Base-by-base conservation (phyloP, 2,888 invertebrate genomes). In the Odontocolon sp. region DNA sequence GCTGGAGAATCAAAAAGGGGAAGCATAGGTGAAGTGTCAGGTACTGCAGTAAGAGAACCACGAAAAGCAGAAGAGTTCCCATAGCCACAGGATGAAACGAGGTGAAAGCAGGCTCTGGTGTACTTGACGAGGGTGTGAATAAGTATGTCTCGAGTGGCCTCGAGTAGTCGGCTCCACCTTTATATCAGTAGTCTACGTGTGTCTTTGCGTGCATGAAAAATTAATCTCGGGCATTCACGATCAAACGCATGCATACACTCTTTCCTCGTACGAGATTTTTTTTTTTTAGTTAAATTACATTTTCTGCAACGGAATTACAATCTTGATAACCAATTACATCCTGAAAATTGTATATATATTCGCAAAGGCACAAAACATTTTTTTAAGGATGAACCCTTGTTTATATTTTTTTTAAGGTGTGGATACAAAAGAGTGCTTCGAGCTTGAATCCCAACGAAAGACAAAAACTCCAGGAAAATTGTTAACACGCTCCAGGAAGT, bases 41-140 rank as follows among this genome's bases (percentile, higher is more conserved):
- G 14, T 47, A 16, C 45, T 23, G 23, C 9, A 16, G 33, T 14
- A 16, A 28, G 23, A 18, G 45, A 56, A 33, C 23, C 40, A 50
- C 40, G 36, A 69, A 67, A 61, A 72, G 66, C 38, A 67, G 28
- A 64, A 63, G 52, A 18, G 57, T 70, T 59, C 31, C 38, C 26
- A 64, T 23, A 59, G 28, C 18, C 16, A 70, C 40, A 54, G 56
- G 40, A 68, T 11, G 52, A 26, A 68, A 16, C n/a, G 33, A 64
- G 28, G 64, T 6, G 40, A 38, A 52, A 16, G 75, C 67, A 76
- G 76, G 74, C 72, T 59, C 45, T 36, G 82, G 81, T 83, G 77
- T 80, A 80, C 85, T 86, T 85, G 86, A 85, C 81, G 81, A 85
- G 85, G 86, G 88, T 85, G 87, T 83, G 87, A 87, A 87, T 87